These are phyloP conservation scores for Rotaria socialis DNA, from an alignment of 2,888 invertebrate genomes.

Conservation along the genomic window DNA sequence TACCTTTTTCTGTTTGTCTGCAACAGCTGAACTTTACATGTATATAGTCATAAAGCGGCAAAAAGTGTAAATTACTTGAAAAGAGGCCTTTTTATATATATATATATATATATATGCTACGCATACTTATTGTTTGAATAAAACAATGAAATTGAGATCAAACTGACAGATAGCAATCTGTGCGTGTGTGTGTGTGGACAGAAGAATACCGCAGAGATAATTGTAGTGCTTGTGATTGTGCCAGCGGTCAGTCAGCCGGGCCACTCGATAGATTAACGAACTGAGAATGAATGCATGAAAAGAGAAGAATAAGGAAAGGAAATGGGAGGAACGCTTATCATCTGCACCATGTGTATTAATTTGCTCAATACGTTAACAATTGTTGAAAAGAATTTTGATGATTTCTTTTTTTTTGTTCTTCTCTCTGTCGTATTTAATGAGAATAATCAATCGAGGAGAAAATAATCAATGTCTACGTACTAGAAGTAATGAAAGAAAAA, in stretches of 20 bases:
- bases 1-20: neutral
- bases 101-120: neutral
- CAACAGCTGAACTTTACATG: neutral
- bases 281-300: constrained; percentile 23
- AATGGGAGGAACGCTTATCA: constrained; percentile 13
- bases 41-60: constrained; percentile 4
- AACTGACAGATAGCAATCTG: constrained; percentile 29
- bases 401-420: neutral
- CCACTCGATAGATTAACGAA: constrained; percentile 27
- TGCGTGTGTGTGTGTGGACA: neutral
- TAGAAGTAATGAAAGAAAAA: neutral
- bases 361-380: neutral
- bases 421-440: constrained; percentile 13
- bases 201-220: constrained; percentile 9
- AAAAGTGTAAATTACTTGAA: neutral
- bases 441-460: constrained; percentile 26
- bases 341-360: constrained; percentile 2
- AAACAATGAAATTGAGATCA: constrained; percentile 26
- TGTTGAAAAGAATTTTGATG: constrained; percentile 29
- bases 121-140: constrained; percentile 20
- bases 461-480: constrained; percentile 1
- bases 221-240: constrained; percentile 21
- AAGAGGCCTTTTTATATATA: neutral
- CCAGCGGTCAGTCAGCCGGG: constrained; percentile 1
- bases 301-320: constrained; percentile 26